These are phyloP conservation scores for Myzus persicae DNA, from an alignment of 1,140 invertebrate species.

Conservation along the genomic window DNA sequence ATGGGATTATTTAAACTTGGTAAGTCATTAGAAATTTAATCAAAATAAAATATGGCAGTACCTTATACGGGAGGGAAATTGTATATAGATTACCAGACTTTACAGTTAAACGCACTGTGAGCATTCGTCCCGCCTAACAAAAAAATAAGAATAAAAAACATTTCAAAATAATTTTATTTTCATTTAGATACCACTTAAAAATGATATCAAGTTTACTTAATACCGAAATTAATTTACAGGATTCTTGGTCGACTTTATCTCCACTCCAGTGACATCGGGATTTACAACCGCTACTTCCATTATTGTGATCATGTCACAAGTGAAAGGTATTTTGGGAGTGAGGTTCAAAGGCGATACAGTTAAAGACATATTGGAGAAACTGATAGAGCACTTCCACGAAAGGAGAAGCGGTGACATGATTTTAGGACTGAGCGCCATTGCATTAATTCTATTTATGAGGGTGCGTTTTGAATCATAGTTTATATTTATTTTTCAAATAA, in stretches of 20 bases:
- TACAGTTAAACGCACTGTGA: neutral
- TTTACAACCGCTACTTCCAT: slow-evolving; percentile 93
- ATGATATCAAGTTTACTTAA: neutral
- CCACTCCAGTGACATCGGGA: slow-evolving; percentile 87
- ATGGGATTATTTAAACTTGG: slow-evolving; percentile 82
- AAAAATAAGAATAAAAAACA: neutral
- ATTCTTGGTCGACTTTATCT: slow-evolving; percentile 93
- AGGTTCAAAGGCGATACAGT: slow-evolving; percentile 77
- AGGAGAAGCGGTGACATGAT: slow-evolving; percentile 72
- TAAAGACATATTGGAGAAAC: slow-evolving; percentile 73
- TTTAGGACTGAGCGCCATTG: slow-evolving; percentile 76
- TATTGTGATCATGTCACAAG: slow-evolving; percentile 87
- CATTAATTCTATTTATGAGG: slow-evolving; percentile 73
- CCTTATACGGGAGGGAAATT: neutral
- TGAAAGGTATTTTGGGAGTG: slow-evolving; percentile 84
- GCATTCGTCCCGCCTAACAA: too few species aligned
- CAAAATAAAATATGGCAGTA: too few species aligned
- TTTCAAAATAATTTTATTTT: neutral
- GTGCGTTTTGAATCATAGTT: slow-evolving; percentile 65
- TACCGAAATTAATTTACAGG: slow-evolving; percentile 68
- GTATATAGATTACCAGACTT: neutral
- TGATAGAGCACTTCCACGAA: slow-evolving; percentile 71
- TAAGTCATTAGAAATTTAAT: slow-evolving; percentile 63
- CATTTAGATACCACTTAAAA: neutral
- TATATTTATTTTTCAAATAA: too few species aligned